Evolutionary conservation across 2,113 vertebrate species (phyloP).

Genomic region (Chaenogobius annularis): DNA sequence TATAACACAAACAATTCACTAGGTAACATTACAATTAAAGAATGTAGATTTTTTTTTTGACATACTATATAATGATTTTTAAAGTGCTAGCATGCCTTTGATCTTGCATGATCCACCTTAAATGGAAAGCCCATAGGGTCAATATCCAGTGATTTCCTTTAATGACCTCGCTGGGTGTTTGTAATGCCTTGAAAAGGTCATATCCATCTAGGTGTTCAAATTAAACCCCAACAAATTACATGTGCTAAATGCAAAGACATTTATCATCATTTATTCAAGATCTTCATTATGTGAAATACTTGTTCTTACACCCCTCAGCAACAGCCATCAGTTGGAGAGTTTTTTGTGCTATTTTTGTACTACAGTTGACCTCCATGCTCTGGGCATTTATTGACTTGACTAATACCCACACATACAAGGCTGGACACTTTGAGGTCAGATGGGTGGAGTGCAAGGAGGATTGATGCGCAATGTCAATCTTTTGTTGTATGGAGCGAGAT

Average conservation of each 20-base stretch:
- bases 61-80: constrained; percentile 1
- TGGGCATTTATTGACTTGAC: constrained; percentile 10
- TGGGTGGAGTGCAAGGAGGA: neutral
- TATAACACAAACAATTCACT: neutral
- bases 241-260: constrained; percentile 43
- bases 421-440: neutral
- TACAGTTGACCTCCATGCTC: neutral
- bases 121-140: constrained; percentile 25
- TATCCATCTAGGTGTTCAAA: constrained; percentile 33
- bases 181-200: constrained; percentile 71
- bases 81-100: neutral
- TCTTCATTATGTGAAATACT: neutral
- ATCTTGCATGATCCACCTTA: constrained; percentile 23
- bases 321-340: neutral
- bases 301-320: neutral
- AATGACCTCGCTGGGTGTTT: constrained; percentile 60
- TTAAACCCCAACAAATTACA: constrained; percentile 54
- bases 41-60: neutral
- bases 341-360: neutral
- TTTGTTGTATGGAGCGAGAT: neutral
- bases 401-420: neutral
- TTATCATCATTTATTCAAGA: constrained; percentile 36
- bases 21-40: neutral
- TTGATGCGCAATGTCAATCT: neutral
- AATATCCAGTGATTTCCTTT: constrained; percentile 58